Conservation (phyloP, 2,113 vertebrate species). For the Scopus umbretta region DNA sequence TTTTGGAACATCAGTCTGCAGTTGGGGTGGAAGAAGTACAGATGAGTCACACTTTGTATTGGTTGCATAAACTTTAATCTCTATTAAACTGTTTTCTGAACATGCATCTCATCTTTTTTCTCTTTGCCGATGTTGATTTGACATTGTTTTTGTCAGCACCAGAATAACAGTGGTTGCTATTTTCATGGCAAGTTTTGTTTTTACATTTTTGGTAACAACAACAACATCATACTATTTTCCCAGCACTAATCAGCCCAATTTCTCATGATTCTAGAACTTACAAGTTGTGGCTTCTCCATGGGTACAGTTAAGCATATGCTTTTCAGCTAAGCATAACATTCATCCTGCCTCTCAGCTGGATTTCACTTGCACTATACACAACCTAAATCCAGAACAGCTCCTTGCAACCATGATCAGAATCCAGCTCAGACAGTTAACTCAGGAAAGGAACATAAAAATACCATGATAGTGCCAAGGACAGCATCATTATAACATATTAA, state of each 20-base stretch:
- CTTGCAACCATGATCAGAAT: background rate
- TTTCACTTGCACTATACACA: background rate
- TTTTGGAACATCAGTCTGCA: background rate
- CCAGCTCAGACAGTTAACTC: background rate
- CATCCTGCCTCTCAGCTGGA: background rate
- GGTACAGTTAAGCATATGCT: background rate
- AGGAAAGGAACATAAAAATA: background rate
- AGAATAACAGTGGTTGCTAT: background rate
- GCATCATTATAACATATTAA: background rate
- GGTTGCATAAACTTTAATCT: background rate
- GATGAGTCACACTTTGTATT: conserved; percentile 14
- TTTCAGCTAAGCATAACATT: background rate
- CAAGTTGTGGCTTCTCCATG: background rate
- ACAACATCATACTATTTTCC: background rate
- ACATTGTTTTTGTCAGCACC: background rate
- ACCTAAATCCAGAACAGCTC: background rate
- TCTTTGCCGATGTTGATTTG: background rate
- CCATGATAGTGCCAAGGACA: background rate
- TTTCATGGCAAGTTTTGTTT: background rate
- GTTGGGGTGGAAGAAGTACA: background rate
- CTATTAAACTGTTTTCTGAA: background rate
- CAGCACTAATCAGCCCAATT: background rate
- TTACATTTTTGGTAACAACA: background rate
- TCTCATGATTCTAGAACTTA: background rate
- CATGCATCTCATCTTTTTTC: background rate